Evolutionary conservation across 2,888 invertebrate genomes (phyloP), one percentile per base, ranked within the genome.

Genomic region (Linnaemya tessellans): DNA sequence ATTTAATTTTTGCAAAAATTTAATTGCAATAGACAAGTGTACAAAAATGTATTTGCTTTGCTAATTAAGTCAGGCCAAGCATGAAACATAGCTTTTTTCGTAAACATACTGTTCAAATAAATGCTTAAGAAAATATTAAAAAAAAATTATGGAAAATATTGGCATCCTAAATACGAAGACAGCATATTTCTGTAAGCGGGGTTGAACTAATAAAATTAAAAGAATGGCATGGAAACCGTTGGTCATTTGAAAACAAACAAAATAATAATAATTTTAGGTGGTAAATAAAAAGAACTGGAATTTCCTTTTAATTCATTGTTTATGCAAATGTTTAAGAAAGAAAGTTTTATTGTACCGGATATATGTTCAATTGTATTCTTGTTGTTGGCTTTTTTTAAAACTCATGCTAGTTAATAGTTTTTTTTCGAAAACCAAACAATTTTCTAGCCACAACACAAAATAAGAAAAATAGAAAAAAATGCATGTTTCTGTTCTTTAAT

Each of bases 1-100:
- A 15, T 38, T 62, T 18, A 22, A 20, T 13, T 60, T n/a, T 22
- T 35, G 41, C 15, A 49, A n/a, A 38, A 58, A 60, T 73, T 64
- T 51, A 11, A 60, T 15, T 54, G 15, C 38, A 58, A 58, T 41
- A 56, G 46, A 38, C 67, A 65, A 74, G 22, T 13, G 18, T 73
- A 25, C 1, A 10, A 20, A 51, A 20, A 20, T 9, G 5, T 51
- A 8, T 51, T 20, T 41, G 22, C n/a, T 0, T 38, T 43, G 43
- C 62, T 49, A 70, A 70, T 71, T 58, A 56, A 43, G 64, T 25
- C 41, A 58, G 84, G 75, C 80, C 80, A 84, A 80, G 75, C 80
- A 58, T 80, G 35, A 74, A 78, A 49, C n/a, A 56, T 25, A 18
- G 7, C 49, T 35, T 71, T 46, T 41, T 41, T 25, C n/a, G 20